These are phyloP conservation scores for Trachemys scripta DNA, from an alignment of 2,113 vertebrate species.

Conservation along the genomic window DNA sequence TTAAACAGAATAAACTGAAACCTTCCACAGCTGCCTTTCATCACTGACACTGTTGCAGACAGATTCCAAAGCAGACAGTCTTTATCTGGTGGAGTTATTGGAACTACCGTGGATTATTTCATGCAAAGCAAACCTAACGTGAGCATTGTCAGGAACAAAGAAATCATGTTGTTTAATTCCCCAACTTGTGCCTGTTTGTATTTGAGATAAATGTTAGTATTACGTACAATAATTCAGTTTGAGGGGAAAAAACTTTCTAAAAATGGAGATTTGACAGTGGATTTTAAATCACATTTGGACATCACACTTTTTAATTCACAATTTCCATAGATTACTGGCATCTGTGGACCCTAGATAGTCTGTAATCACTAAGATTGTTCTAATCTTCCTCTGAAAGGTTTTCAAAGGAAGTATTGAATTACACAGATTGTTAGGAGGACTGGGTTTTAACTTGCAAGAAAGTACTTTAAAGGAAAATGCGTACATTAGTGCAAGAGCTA, in stretches of 20 bases:
- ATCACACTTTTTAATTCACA: constrained; percentile 70
- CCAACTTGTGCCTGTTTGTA: not conserved
- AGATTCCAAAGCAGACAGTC: constrained; percentile 24
- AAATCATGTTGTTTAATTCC: not conserved
- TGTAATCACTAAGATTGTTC: constrained; percentile 76
- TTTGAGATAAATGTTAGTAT: not conserved
- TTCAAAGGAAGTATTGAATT: constrained; percentile 78
- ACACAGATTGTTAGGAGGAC: constrained; percentile 62
- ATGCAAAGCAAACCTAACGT: not conserved
- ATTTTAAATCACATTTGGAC: constrained; percentile 73
- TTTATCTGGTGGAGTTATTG: constrained; percentile 39
- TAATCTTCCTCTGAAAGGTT: constrained; percentile 76
- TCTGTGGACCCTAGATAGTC: constrained; percentile 74
- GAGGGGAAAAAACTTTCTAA: not conserved
- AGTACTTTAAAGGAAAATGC: constrained; percentile 64
- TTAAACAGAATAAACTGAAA: constrained; percentile 62
- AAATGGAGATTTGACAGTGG: constrained; percentile 50
- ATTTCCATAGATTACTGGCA: constrained; percentile 74
- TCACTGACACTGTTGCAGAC: constrained; percentile 67
- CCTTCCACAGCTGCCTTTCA: constrained; percentile 77
- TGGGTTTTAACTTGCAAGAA: constrained; percentile 69
- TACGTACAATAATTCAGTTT: not conserved
- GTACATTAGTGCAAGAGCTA: constrained; percentile 65
- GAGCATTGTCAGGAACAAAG: not conserved
- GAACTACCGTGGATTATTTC: constrained; percentile 43